Conservation (phyloP, 2,113 vertebrate genomes). For the Marmota flaviventris region DNA sequence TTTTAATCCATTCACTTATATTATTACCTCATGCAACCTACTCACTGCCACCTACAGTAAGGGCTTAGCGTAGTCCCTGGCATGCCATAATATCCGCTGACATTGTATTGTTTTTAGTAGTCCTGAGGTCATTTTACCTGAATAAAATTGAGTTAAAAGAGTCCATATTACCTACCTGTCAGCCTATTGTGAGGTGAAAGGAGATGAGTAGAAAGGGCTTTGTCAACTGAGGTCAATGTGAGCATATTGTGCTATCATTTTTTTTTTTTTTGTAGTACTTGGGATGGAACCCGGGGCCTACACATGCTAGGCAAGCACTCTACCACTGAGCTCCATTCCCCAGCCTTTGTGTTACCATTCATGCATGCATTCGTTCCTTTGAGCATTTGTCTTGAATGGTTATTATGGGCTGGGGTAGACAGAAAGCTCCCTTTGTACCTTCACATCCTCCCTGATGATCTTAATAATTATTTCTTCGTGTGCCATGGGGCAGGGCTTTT, state of each 20-base stretch:
- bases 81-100: neutral
- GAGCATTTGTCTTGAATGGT: neutral
- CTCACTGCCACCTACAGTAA: neutral
- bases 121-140: neutral
- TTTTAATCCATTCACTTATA: neutral
- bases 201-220: neutral
- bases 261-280: no score
- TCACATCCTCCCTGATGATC: neutral
- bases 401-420: neutral
- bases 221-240: no score
- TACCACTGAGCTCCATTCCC: no score
- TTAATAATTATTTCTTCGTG: slow-evolving; percentile 35
- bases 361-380: neutral
- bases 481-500: neutral
- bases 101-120: neutral
- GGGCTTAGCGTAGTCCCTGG: neutral
- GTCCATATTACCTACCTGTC: neutral
- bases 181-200: neutral
- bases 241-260: neutral
- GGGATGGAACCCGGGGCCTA: no score
- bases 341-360: neutral
- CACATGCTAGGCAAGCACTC: no score
- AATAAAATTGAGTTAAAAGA: neutral
- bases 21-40: neutral
- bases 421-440: neutral